These are phyloP conservation scores for Eclectus roratus DNA, from an alignment of 2,113 vertebrate species.

Conservation along the genomic window DNA sequence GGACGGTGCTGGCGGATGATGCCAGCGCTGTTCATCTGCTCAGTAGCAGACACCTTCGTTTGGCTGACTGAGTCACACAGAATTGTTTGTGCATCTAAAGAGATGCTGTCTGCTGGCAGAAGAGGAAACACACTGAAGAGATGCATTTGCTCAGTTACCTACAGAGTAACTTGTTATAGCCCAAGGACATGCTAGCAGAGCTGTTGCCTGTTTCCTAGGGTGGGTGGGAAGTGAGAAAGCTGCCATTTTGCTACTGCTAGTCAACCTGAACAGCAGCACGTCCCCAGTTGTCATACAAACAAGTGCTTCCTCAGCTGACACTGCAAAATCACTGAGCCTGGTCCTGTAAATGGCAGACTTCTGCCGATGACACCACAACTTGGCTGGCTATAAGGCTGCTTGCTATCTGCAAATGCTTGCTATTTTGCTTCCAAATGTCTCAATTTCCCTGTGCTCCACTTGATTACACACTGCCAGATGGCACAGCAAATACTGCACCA, in stretches of 20 bases:
- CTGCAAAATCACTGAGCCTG: neutral
- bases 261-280: neutral
- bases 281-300: neutral
- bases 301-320: neutral
- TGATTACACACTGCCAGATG: neutral
- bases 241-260: neutral
- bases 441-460: neutral
- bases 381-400: neutral
- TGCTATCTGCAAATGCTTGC: neutral
- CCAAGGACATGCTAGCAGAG: fast-evolving
- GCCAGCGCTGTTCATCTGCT: fast-evolving
- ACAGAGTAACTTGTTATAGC: neutral
- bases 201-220: neutral
- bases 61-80: neutral
- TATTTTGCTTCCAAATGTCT: slow-evolving; percentile 11
- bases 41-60: neutral
- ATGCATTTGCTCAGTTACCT: neutral
- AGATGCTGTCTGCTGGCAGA: neutral
- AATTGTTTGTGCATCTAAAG: neutral
- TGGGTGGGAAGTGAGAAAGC: neutral
- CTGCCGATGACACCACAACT: neutral
- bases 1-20: neutral
- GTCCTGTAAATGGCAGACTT: neutral
- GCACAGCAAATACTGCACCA: neutral
- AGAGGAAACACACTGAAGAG: neutral